These are phyloP conservation scores for Python bivittatus DNA, from an alignment of 2,113 vertebrate species.

Conservation along the genomic window DNA sequence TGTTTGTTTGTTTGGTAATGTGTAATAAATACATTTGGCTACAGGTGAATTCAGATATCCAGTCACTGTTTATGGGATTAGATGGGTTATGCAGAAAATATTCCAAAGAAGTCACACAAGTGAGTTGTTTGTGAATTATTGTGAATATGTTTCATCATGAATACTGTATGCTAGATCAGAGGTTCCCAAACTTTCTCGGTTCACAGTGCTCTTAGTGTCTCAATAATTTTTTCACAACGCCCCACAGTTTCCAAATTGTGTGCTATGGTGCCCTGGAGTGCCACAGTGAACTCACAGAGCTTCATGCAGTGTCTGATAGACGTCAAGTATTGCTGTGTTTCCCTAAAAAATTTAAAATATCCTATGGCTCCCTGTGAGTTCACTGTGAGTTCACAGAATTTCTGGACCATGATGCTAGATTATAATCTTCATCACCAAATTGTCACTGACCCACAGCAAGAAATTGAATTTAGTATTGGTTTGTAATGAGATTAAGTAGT, in stretches of 20 bases:
- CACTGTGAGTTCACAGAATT: neutral
- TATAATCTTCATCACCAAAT: neutral
- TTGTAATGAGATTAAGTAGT: neutral
- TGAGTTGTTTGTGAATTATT: slow-evolving; percentile 56
- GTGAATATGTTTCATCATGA: neutral
- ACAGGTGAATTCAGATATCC: slow-evolving; percentile 83
- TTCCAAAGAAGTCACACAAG: slow-evolving; percentile 83
- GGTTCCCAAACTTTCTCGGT: neutral
- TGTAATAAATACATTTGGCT: slow-evolving; percentile 53
- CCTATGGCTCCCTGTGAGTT: neutral
- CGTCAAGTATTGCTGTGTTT: neutral
- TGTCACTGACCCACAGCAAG: neutral
- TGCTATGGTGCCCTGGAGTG: neutral
- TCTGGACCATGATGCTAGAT: neutral
- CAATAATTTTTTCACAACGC: neutral
- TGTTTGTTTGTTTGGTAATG: slow-evolving; percentile 28
- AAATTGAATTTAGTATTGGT: neutral
- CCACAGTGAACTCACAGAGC: neutral
- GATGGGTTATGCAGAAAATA: slow-evolving; percentile 78
- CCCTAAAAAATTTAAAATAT: neutral
- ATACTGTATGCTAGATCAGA: neutral
- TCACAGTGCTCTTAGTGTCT: neutral
- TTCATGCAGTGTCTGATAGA: neutral
- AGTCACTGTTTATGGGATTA: slow-evolving; percentile 83
- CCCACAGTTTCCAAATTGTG: neutral